Evolutionary conservation across 2,113 vertebrate genomes (phyloP), one percentile per base, ranked within the genome.

Genomic region (Sylvilagus bachmani): DNA sequence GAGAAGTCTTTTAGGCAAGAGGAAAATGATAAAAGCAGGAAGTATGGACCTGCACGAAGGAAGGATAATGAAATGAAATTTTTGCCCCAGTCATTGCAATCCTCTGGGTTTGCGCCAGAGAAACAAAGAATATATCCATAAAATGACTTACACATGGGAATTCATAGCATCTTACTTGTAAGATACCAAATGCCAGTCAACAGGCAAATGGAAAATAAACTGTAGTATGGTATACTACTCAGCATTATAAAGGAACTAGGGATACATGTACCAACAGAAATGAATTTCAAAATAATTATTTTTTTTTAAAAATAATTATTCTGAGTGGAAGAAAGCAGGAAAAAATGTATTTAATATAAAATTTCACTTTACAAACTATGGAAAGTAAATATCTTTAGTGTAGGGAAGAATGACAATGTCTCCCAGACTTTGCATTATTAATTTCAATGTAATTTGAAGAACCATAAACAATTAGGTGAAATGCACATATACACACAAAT

Each of bases 221-320:
- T 82, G 1, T 4, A 55, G 3, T 16, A 19, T 78, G 12, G 9
- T 73, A 53, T 13, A 25, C 6, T 33, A n/a, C 2, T 53, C 6
- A 71, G 5, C 5, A 49, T 6, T 70, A 55, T 27, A 83, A 67
- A 86, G 6, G 14, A 86, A 58, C 62, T 8, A 87, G 19, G 55
- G 21, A 58, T 58, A 17, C 2, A 49, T n/a, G 14, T 58, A 58
- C 55, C 19, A 71, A 38, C 2, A 91, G 33, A 69, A 69, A 70
- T 79, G 17, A 93, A 27, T 70, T 7, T 85, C 24, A 93, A 64
- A n/a, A n/a, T n/a, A n/a, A n/a, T n/a, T n/a, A n/a, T n/a, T n/a
- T n/a, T n/a, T n/a, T n/a, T n/a, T n/a, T n/a, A n/a, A n/a, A n/a
- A 73, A 62, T 67, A 83, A 82, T 82, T 78, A 61, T 6, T 27